phyloP scores from a whole-genome alignment of 2,113 vertebrate genomes.

The Murina feae region DNA sequence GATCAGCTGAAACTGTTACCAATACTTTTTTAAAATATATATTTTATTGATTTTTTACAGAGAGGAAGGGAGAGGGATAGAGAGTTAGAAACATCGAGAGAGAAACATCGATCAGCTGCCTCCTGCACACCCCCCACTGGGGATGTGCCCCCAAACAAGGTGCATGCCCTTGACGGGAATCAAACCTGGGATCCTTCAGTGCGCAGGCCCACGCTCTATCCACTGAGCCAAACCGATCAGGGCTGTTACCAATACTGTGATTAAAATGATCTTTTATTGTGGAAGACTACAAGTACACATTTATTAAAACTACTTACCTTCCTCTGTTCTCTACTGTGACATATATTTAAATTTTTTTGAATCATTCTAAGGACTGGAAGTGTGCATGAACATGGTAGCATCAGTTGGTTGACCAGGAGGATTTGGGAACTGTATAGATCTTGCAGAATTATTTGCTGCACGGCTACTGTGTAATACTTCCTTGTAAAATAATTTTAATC shows the following conservation, averaged over 20 bases:
- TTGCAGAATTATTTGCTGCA: conserved; percentile 27
- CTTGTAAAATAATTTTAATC: conserved; percentile 30
- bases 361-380: background rate
- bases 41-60: too few species aligned
- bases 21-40: too few species aligned
- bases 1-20: background rate
- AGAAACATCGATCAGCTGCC: too few species aligned
- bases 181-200: too few species aligned
- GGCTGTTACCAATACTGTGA: background rate
- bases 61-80: too few species aligned
- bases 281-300: background rate
- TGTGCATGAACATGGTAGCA: background rate
- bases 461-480: background rate
- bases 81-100: too few species aligned
- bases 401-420: background rate
- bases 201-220: too few species aligned
- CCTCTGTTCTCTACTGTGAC: background rate
- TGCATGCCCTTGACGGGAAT: too few species aligned
- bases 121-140: too few species aligned
- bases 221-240: too few species aligned
- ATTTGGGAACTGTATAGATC: background rate
- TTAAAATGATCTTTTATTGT: background rate
- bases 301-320: background rate
- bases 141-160: too few species aligned
- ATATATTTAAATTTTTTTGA: background rate